Evolutionary conservation across 2,797 vertebrate genomes (phyloP), one percentile per base, ranked within the genome.

Genomic region (Euthynnus affinis): DNA sequence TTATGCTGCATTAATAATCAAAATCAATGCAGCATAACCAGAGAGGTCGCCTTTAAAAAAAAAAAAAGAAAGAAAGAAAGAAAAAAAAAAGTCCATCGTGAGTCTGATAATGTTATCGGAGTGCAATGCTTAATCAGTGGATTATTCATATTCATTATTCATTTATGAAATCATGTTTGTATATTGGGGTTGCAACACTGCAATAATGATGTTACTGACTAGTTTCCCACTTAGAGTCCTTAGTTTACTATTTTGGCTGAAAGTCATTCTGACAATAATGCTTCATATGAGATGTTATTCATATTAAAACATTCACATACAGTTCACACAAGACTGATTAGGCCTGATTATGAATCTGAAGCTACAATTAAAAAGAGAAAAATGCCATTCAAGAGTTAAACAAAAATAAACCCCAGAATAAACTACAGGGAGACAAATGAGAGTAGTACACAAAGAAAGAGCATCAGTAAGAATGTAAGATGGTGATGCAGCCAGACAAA

Each of bases 361-460:
- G 56, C 46, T 20, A 9, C 34, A 60, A 53, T 67, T 52, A 67
- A 58, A 62, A 62, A 14, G 17, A 23, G 25, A 34, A 46, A 27
- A 75, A 42, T 53, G 52, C n/a, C 13, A 51, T 17, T 22, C 32
- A 40, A 18, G 37, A 59, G 34, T 20, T 52, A 51, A 57, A 66
- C 23, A 51, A 51, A 25, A 34, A 74, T 55, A 55, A 27, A 27
- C 27, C 27, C 27, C 27, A 29, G 27, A 29, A 29, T 29, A 29
- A 29, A 29, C 27, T 5, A 29, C 4, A 29, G 5, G 42, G 40
- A 52, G 62, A 22, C 25, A 66, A 72, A 64, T 37, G 17, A 42
- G n/a, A 27, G 6, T 22, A 12, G 32, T 52, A 37, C 23, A 65
- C 27, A 37, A 27, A 25, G 15, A 18, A 56, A 17, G 34, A 55